Percentiles rank a stretch among this genome's conserved stretches.
phyloP scores from a whole-genome alignment of 2,797 vertebrate genomes.

The Steatocranus sp. region DNA sequence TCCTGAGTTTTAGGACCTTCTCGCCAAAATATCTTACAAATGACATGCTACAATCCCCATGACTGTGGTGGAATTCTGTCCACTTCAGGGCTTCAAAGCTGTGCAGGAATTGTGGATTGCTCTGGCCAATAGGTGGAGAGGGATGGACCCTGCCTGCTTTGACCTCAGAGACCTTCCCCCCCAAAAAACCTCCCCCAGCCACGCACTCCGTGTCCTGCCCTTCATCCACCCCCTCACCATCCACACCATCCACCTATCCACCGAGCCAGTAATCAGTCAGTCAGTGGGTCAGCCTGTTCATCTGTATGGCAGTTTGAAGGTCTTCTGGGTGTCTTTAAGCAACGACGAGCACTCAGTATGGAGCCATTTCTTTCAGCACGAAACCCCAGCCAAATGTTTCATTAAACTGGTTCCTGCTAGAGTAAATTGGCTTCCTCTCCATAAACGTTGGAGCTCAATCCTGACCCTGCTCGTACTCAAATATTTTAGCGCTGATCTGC shows the following conservation, averaged over 20 bases:
- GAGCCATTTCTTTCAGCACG: neutral
- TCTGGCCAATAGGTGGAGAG: conserved; percentile 60
- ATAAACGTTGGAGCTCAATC: neutral
- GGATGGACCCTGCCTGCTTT: conserved; percentile 63
- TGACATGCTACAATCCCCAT: conserved; percentile 73
- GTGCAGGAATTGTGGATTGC: conserved; percentile 6
- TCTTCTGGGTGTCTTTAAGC: neutral
- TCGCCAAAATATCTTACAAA: conserved; percentile 65
- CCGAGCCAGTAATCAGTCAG: neutral
- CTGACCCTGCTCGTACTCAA: neutral
- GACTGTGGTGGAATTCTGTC: conserved; percentile 66
- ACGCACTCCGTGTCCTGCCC: conserved; percentile 28
- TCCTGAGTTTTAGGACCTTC: conserved; percentile 60
- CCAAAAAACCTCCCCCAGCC: neutral
- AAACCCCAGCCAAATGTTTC: neutral
- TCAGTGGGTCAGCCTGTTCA: conserved; percentile 22
- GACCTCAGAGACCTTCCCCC: conserved; percentile 62
- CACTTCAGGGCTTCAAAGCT: conserved; percentile 62
- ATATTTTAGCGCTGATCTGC: neutral
- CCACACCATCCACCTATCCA: conserved; percentile 15
- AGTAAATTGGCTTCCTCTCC: neutral
- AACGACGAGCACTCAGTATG: neutral
- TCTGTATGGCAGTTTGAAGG: neutral
- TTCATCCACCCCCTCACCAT: conserved; percentile 41
- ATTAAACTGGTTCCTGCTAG: neutral